Base-by-base conservation (phyloP, 2,888 invertebrate genomes). In the Nephrocerus scutellatus region DNA sequence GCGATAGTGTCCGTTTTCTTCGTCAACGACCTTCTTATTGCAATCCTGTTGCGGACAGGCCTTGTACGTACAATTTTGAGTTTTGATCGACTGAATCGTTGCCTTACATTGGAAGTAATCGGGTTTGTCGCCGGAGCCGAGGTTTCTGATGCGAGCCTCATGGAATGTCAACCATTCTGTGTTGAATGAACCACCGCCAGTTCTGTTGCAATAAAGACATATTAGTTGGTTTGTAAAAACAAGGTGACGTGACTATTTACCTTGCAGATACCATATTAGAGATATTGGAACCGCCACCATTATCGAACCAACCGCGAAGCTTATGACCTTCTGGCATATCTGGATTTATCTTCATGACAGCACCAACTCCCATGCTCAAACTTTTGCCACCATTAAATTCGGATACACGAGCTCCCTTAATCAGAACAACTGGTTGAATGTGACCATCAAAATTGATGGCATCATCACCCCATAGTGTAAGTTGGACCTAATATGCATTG, bases 11-110 rank as follows among this genome's bases (percentile, higher is more conserved):
- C 89, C 90, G 57, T 90, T 90, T 47, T 83, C 82, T 57, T 84
- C 78, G 64, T 96, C 93, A 7, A 90, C 72, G 0, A 96, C 74
- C 68, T 98, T 99, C 69, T 98, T 98, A 63, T 95, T 93, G 68
- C 98, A 99, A 35, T 80, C 80, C 2, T 83, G 78, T 33, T 77
- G 75, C 0, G 93, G 86, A 53, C 98, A 99, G 1, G 96, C 86
- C 70, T 85, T 85, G 69, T 98, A 98, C 36, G 91, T 70, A 4
- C 84, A 79, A 64, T 89, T 93, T 44, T 91, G 90, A 6, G 79
- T 73, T 56, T 82, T 82, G 13, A 91, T 74, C 57, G 85, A 75
- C 30, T 84, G 78, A 19, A 95, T 73, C 0, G 82, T 82, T 0
- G 82, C 93, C 53, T 88, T 81, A 15, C 78, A 72, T 47, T 78